Evolutionary conservation across 53 echinoderm and acorn worm species (phyloP).

Genomic region (Astropecten irregularis): DNA sequence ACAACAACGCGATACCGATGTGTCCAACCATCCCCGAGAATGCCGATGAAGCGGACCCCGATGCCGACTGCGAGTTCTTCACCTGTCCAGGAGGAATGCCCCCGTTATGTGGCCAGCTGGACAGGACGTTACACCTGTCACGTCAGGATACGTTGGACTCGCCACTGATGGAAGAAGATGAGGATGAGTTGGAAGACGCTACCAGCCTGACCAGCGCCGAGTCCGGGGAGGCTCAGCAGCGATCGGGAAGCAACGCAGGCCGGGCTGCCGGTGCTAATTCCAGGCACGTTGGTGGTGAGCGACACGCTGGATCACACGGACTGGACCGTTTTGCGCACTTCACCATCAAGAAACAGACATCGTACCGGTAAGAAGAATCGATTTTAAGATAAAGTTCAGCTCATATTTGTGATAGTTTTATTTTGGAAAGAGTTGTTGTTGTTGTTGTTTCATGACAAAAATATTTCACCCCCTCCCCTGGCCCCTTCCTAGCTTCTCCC

Average conservation of each 20-base stretch:
- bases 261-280: too few relatives aligned
- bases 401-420: too few relatives aligned
- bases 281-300: neutral
- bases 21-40: constrained; percentile 40
- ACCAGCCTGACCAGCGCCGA: constrained; percentile 22
- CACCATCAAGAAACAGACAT: constrained; percentile 98
- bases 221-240: neutral
- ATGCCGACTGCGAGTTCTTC: constrained; percentile 20
- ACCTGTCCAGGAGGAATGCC: too few relatives aligned
- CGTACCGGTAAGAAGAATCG: constrained; percentile 93
- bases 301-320: constrained; percentile 1
- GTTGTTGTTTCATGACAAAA: too few relatives aligned
- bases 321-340: constrained; percentile 97
- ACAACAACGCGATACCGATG: constrained; percentile 35
- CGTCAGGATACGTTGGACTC: constrained; percentile 44
- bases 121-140: constrained; percentile 37
- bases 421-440: too few relatives aligned
- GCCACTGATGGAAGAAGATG: constrained; percentile 40
- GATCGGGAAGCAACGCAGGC: neutral
- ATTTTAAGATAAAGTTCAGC: too few relatives aligned
- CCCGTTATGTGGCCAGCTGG: constrained; percentile 36
- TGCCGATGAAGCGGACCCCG: constrained; percentile 21
- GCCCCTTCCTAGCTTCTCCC: too few relatives aligned
- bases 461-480: too few relatives aligned
- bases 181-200: constrained; percentile 39